These are phyloP conservation scores for Zonotrichia albicollis DNA, from an alignment of 2,797 vertebrate species.

Conservation along the genomic window DNA sequence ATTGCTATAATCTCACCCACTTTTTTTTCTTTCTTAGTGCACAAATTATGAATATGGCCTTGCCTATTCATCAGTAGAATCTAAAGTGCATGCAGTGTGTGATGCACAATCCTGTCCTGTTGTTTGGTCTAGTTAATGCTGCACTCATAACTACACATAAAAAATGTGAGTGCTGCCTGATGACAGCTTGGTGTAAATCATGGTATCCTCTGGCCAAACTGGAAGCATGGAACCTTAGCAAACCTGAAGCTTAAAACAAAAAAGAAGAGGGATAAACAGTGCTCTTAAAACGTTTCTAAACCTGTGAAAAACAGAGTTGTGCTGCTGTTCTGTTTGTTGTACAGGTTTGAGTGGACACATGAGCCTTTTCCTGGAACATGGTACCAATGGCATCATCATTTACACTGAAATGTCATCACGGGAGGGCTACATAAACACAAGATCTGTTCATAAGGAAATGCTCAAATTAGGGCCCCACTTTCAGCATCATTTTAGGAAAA, in stretches of 20 bases:
- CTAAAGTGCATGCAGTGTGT: background rate
- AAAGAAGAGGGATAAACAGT: background rate
- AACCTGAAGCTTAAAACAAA: background rate
- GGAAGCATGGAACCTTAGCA: background rate
- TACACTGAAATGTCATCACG: background rate
- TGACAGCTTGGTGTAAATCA: background rate
- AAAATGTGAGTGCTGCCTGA: background rate
- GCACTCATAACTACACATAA: background rate
- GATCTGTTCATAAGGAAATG: fast-evolving
- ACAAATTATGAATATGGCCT: conserved; percentile 14
- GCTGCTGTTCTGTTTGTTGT: background rate
- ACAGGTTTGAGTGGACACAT: background rate
- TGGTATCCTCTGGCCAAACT: background rate
- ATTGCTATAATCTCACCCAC: conserved; percentile 14
- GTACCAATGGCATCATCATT: background rate
- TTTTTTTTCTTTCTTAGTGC: background rate
- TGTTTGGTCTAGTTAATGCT: conserved; percentile 8
- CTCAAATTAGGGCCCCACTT: background rate
- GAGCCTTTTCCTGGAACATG: background rate
- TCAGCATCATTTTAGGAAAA: background rate
- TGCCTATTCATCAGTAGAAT: background rate
- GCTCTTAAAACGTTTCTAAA: background rate
- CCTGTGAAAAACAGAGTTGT: background rate
- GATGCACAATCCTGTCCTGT: background rate
- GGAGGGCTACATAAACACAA: background rate